Evolutionary conservation across 2,797 vertebrate genomes (phyloP), one percentile per base, ranked within the genome.

Genomic region (Naso thynnoides): DNA sequence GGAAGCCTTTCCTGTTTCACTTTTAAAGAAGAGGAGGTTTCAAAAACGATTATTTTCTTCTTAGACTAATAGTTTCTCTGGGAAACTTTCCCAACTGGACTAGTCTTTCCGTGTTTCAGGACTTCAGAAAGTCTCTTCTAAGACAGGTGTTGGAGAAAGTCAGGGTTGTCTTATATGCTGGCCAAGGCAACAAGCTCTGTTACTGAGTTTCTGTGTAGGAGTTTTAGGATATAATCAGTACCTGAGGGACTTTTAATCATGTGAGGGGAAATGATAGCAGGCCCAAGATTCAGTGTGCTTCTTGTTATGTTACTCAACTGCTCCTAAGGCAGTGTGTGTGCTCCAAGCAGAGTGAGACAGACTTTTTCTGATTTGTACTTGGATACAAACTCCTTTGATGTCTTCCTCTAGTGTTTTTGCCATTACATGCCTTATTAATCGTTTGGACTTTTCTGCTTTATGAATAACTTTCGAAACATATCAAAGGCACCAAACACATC

Each of bases 371-470:
- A 76, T 90, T 78, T 78, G 60, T 69, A 42, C 55, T 53, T 27
- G 47, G 70, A 83, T 72, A 68, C 24, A 63, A 86, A 52, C 61
- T 36, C 76, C 84, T 88, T 86, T 86, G 78, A 89, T 83, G 76
- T 79, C 29, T 58, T 83, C 36, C 47, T 55, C 38, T 19, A 21
- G n/a, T 66, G 61, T 52, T 29, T 68, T 70, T 48, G 27, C 29
- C 41, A 50, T 76, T 58, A 62, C 48, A 73, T 56, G 38, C 54
- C 64, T 75, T 70, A 79, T 83, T 81, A 84, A 84, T 73, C n/a
- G 15, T 70, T 70, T 70, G 52, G 69, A 64, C 71, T 78, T 62
- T 75, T 85, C 53, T 67, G 44, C 70, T 82, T 82, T 56, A 67
- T 70, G 76, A 79, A 76, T 73, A 70, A 76, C 65, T 65, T 87